These are phyloP conservation scores for Aphodius granarius DNA, from an alignment of 2,888 invertebrate genomes.

Conservation along the genomic window DNA sequence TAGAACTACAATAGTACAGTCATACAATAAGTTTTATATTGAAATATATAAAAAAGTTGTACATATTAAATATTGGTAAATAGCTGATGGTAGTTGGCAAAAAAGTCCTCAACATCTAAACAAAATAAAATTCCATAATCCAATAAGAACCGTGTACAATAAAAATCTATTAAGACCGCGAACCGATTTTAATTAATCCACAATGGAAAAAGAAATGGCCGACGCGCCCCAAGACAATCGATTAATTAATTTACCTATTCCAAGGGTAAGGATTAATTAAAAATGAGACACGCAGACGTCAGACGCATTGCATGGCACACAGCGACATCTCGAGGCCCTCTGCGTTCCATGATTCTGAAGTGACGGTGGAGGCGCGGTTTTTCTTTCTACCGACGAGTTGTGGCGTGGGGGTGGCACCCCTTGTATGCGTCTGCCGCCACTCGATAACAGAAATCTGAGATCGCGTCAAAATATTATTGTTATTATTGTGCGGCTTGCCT, in stretches of 20 bases:
- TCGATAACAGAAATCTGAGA: neutral
- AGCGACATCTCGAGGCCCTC: neutral
- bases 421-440: neutral
- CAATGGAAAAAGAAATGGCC: neutral
- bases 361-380: neutral
- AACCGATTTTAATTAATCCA: slow-evolving; percentile 6
- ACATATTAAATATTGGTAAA: no score
- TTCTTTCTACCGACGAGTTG: neutral
- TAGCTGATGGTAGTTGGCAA: no score
- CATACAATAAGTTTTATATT: no score
- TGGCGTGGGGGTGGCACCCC: neutral
- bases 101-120: neutral
- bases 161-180: neutral
- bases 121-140: neutral
- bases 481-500: neutral
- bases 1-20: no score
- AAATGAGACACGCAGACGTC: neutral
- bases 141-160: neutral
- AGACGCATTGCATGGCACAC: neutral
- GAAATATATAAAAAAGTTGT: no score
- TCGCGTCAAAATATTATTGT: neutral
- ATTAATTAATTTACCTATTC: neutral
- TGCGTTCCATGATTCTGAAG: neutral
- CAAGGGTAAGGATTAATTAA: neutral
- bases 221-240: neutral